These are phyloP conservation scores for Aleiodes testaceus DNA, from an alignment of 2,888 invertebrate genomes.

Conservation along the genomic window DNA sequence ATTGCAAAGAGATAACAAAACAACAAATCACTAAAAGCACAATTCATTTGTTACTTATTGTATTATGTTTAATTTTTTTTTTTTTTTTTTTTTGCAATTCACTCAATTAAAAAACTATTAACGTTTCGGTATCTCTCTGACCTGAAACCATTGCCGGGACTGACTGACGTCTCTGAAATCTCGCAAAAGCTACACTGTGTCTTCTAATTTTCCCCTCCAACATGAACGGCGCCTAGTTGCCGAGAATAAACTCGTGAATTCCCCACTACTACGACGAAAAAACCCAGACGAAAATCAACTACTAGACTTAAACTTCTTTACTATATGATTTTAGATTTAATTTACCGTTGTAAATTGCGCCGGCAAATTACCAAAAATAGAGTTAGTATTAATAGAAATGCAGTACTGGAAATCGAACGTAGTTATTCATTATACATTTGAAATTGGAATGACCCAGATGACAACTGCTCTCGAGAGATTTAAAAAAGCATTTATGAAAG, in stretches of 20 bases:
- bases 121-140: constrained; percentile 30
- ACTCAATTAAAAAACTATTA: constrained; percentile 10
- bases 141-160: constrained; percentile 34
- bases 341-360: constrained; percentile 13
- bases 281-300: constrained; percentile 11
- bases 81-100: too few relatives aligned
- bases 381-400: not conserved
- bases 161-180: constrained; percentile 52
- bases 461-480: not conserved
- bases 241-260: constrained; percentile 64
- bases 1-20: not conserved
- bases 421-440: not conserved
- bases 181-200: constrained; percentile 59
- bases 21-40: constrained; percentile 31
- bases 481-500: not conserved
- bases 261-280: constrained; percentile 54
- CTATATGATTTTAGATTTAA: constrained; percentile 13
- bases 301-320: not conserved
- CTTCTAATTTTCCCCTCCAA: constrained; percentile 54
- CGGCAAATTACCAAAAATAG: constrained; percentile 14
- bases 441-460: constrained; percentile 11
- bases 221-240: constrained; percentile 60
- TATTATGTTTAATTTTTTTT: constrained; percentile 26
- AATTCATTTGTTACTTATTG: constrained; percentile 40
- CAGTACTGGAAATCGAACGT: constrained; percentile 10